Evolutionary conservation across 2,888 invertebrate genomes (phyloP).

Genomic region (Octodonta nipae): DNA sequence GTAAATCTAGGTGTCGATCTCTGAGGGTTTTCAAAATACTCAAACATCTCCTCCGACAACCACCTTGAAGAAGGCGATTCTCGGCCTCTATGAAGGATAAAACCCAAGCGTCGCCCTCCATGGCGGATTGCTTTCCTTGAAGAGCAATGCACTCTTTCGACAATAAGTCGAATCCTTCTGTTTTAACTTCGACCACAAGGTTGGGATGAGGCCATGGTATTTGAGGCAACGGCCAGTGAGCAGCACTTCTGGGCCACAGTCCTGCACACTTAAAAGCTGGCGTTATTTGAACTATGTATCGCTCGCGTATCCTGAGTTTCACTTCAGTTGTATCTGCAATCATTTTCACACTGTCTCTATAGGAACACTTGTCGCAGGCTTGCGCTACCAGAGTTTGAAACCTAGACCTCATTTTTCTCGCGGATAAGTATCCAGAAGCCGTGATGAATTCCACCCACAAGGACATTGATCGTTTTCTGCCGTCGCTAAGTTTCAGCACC

Average conservation of each 20-base stretch:
- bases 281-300: constrained; percentile 69
- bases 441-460: constrained; percentile 87
- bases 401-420: constrained; percentile 69
- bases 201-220: constrained; percentile 73
- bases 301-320: constrained; percentile 58
- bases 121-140: constrained; percentile 57
- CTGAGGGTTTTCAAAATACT: constrained; percentile 65
- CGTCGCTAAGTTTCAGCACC: constrained; percentile 71
- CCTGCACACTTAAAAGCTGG: constrained; percentile 73
- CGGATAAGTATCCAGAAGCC: constrained; percentile 71
- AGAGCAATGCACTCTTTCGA: constrained; percentile 56
- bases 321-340: constrained; percentile 73
- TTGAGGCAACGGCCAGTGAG: constrained; percentile 67
- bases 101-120: constrained; percentile 80
- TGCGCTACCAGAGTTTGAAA: constrained; percentile 65
- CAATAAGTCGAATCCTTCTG: constrained; percentile 69
- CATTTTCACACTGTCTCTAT: constrained; percentile 68
- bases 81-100: constrained; percentile 67
- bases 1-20: constrained; percentile 62
- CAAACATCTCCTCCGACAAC: constrained; percentile 48
- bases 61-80: constrained; percentile 57
- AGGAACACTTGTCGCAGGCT: constrained; percentile 69
- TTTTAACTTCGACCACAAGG: constrained; percentile 65
- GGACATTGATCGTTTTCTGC: constrained; percentile 74
- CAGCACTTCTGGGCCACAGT: constrained; percentile 71